These are phyloP conservation scores for Sula dactylatra DNA, from an alignment of 2,113 vertebrate species.

Conservation along the genomic window DNA sequence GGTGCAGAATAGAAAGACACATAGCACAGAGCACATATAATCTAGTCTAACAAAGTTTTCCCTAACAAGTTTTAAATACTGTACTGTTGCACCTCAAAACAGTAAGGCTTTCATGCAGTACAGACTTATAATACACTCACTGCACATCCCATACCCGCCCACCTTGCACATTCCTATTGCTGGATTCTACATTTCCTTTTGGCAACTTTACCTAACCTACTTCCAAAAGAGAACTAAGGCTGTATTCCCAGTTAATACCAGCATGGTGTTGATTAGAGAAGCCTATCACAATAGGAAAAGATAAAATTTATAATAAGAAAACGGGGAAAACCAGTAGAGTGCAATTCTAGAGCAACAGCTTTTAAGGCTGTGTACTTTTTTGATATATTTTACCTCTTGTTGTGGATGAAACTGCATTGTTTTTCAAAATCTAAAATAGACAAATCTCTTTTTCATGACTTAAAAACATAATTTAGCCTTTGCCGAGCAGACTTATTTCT, in stretches of 20 bases:
- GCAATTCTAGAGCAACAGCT: background rate
- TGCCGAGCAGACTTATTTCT: constrained; percentile 55
- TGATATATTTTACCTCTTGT: background rate
- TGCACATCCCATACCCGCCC: background rate
- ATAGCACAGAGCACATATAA: background rate
- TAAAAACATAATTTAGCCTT: constrained; percentile 58
- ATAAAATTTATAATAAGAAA: background rate
- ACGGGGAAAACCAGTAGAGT: background rate
- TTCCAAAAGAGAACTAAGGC: background rate
- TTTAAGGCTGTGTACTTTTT: background rate
- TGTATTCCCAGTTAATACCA: background rate
- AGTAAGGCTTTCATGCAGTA: background rate
- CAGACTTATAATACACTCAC: background rate
- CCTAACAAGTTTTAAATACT: background rate
- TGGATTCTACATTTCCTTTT: background rate
- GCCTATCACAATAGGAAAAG: background rate
- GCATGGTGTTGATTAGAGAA: background rate
- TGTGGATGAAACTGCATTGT: background rate
- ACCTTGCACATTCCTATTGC: background rate
- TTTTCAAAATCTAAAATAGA: constrained; percentile 17
- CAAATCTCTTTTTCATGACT: background rate
- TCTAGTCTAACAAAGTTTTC: background rate
- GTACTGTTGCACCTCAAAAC: background rate
- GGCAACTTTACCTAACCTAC: background rate
- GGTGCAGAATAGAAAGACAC: background rate